Conservation (phyloP, 2,888 invertebrate genomes). For the Dicyrtoma fusca region DNA sequence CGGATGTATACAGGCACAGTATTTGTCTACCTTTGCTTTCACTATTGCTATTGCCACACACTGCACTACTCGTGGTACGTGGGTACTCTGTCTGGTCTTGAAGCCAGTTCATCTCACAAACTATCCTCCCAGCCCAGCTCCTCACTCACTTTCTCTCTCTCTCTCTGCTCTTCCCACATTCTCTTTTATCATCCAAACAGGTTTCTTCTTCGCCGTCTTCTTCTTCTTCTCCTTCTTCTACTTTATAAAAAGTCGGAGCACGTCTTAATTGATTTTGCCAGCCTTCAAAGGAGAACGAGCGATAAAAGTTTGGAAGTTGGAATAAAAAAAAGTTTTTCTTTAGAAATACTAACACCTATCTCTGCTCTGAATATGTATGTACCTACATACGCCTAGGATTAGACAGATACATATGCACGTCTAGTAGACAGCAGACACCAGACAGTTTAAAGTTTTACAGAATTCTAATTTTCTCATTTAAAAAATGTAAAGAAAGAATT, state of each 20-base stretch:
- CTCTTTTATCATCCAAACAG: background rate
- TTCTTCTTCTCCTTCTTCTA: constrained; percentile 17
- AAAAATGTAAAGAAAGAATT: too few relatives aligned
- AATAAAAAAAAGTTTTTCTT: constrained; percentile 6
- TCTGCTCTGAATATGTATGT: too few relatives aligned
- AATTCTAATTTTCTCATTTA: too few relatives aligned
- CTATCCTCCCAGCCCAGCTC: background rate
- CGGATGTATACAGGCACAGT: too few relatives aligned
- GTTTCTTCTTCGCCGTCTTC: background rate
- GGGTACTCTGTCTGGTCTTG: too few relatives aligned
- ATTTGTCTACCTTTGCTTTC: background rate
- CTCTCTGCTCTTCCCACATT: background rate
- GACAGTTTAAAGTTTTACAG: too few relatives aligned
- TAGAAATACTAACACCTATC: too few relatives aligned
- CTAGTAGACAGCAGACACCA: too few relatives aligned
- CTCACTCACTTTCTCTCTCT: constrained; percentile 15
- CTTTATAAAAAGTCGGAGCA: constrained; percentile 20
- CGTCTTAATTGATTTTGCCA: constrained; percentile 33
- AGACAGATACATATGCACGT: too few relatives aligned
- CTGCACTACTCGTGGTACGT: too few relatives aligned
- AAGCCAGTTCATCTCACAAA: background rate
- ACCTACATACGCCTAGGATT: too few relatives aligned
- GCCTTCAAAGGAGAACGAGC: constrained; percentile 12
- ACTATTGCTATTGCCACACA: too few relatives aligned
- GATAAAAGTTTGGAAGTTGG: constrained; percentile 26